Conservation (phyloP, 2,113 vertebrate genomes). For the Sphyrna mokarran region DNA sequence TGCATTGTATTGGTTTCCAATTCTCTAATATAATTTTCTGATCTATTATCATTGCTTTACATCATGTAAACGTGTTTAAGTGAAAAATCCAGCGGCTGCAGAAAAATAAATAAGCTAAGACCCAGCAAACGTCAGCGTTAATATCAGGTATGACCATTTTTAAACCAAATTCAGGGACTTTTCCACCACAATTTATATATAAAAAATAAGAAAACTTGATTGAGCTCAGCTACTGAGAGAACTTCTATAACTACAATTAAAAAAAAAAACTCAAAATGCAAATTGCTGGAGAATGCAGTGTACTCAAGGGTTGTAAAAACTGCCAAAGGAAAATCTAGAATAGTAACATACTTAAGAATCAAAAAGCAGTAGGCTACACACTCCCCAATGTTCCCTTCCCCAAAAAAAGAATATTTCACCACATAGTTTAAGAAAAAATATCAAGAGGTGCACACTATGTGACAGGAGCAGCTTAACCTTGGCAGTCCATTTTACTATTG, state of each 20-base stretch:
- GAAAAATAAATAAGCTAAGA: slow-evolving; percentile 26
- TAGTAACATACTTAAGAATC: slow-evolving; percentile 34
- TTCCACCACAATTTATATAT: not conserved
- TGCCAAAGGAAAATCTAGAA: slow-evolving; percentile 15
- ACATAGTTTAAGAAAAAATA: slow-evolving; percentile 32
- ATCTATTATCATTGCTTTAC: slow-evolving; percentile 23
- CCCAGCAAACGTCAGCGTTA: slow-evolving; percentile 27
- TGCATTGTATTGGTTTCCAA: slow-evolving; percentile 62
- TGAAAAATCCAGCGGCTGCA: slow-evolving; percentile 35
- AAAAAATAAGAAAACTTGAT: slow-evolving; percentile 29
- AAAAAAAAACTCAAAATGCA: slow-evolving; percentile 36
- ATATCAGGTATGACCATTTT: slow-evolving; percentile 13
- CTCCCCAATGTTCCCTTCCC: slow-evolving; percentile 20
- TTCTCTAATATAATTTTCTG: slow-evolving; percentile 36
- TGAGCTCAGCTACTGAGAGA: slow-evolving; percentile 14
- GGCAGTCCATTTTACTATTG: slow-evolving; percentile 34
- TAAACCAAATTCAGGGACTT: not conserved
- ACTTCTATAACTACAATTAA: slow-evolving; percentile 16
- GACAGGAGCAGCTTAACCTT: slow-evolving; percentile 38
- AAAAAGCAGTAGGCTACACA: slow-evolving; percentile 36
- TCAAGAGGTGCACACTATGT: slow-evolving; percentile 37
- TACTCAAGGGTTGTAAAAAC: slow-evolving; percentile 18
- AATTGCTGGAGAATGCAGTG: slow-evolving; percentile 18
- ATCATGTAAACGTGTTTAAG: slow-evolving; percentile 33
- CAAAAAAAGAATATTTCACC: slow-evolving; percentile 27